Evolutionary conservation across 2,888 invertebrate genomes (phyloP).

Genomic region (Rhaphigaster nebulosa): DNA sequence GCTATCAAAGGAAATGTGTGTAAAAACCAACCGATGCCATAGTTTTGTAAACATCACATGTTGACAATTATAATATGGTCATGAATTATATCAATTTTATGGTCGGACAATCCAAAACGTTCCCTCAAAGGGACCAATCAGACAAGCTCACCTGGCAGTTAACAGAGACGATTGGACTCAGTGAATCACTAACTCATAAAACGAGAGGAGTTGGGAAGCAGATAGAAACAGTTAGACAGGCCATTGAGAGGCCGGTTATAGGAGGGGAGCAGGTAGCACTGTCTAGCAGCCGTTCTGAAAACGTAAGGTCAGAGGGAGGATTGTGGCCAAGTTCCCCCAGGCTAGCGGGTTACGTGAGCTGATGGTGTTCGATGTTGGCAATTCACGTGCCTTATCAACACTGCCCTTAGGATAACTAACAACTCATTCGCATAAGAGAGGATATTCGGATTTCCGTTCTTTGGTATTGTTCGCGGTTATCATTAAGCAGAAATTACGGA

Average conservation of each 20-base stretch:
- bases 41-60: neutral
- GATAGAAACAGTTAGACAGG: conserved; percentile 39
- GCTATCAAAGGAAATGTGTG: no score
- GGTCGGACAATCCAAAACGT: neutral
- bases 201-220: neutral
- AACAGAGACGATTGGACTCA: conserved; percentile 21
- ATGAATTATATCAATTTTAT: neutral
- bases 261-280: conserved; percentile 26
- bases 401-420: neutral
- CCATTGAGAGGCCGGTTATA: conserved; percentile 39
- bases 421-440: no score
- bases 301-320: neutral
- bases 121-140: neutral
- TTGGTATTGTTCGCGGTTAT: no score
- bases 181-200: conserved; percentile 37
- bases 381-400: neutral
- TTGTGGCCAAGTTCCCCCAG: neutral
- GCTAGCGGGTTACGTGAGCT: neutral
- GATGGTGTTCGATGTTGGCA: neutral
- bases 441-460: no score
- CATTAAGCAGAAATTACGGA: no score
- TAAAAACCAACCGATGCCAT: no score
- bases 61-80: neutral
- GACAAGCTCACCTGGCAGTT: conserved; percentile 10
- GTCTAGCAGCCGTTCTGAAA: conserved; percentile 15